Percentiles rank a stretch among this genome's conserved stretches.
Conservation (phyloP, 2,113 vertebrate species). For the Parus major region DNA sequence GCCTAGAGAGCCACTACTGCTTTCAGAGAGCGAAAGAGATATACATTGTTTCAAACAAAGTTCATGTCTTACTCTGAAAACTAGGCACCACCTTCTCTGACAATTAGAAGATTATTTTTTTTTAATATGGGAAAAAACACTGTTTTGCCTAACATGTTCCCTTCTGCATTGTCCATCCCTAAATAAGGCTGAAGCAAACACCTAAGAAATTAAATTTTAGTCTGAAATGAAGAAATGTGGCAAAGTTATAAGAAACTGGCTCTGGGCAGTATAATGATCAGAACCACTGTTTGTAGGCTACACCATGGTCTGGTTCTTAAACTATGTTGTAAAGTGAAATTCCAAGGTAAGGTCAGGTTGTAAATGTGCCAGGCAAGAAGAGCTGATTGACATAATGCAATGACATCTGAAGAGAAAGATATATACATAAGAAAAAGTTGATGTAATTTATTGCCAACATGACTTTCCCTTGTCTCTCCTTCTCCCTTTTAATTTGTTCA, state of each 20-base stretch:
- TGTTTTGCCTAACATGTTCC: neutral
- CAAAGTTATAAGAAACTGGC: neutral
- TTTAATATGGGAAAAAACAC: neutral
- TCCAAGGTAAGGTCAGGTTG: neutral
- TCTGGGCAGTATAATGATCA: neutral
- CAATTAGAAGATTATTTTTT: neutral
- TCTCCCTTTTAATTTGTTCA: neutral
- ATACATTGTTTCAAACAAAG: neutral
- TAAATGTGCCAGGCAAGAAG: neutral
- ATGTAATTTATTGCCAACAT: neutral
- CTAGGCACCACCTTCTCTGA: rapidly evolving
- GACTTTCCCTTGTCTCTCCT: neutral
- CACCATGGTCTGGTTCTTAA: neutral
- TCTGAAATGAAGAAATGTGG: neutral
- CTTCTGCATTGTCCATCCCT: neutral
- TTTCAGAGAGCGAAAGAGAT: neutral
- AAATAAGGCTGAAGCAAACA: neutral
- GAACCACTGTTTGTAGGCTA: neutral
- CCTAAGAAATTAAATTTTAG: neutral
- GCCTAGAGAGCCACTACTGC: too few species aligned
- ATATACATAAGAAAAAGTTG: neutral
- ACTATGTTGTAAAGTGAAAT: neutral
- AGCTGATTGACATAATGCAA: neutral
- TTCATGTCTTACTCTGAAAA: neutral
- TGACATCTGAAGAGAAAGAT: neutral